Evolutionary conservation across 2,888 invertebrate genomes (phyloP).

Genomic region (Tipula lateralis): DNA sequence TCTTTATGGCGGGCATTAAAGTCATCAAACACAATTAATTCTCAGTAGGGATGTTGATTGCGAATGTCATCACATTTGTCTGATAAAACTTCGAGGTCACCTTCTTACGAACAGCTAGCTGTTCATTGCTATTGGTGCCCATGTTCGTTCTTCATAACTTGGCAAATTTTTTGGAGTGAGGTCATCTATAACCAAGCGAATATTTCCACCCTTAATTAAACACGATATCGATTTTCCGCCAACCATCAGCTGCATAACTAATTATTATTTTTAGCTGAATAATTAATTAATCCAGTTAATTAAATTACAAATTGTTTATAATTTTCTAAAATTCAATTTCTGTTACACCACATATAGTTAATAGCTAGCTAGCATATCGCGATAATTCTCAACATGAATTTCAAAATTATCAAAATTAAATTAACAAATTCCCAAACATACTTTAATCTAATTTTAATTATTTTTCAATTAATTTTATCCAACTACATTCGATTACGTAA

Average conservation of each 20-base stretch:
- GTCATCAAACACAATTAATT: no score
- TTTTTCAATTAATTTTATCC: background rate
- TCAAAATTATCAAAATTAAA: background rate
- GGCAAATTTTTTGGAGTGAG: no score
- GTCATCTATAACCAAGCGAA: no score
- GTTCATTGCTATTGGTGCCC: no score
- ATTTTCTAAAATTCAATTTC: background rate
- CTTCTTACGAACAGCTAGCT: no score
- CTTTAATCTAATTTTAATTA: background rate
- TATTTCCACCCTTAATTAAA: background rate
- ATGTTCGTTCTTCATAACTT: no score
- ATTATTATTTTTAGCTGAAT: background rate
- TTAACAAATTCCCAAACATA: background rate
- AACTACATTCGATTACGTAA: background rate
- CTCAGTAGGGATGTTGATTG: no score
- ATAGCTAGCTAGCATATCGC: background rate
- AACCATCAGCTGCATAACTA: background rate
- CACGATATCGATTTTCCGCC: background rate
- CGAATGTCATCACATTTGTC: no score
- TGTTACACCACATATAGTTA: background rate
- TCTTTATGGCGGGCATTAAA: no score
- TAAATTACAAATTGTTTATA: background rate
- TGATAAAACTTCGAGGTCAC: no score
- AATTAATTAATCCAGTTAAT: background rate
- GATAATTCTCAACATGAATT: background rate